These are phyloP conservation scores for Porites australiensis DNA, from an alignment of 64 coral and sea anemone genomes.

Conservation along the genomic window DNA sequence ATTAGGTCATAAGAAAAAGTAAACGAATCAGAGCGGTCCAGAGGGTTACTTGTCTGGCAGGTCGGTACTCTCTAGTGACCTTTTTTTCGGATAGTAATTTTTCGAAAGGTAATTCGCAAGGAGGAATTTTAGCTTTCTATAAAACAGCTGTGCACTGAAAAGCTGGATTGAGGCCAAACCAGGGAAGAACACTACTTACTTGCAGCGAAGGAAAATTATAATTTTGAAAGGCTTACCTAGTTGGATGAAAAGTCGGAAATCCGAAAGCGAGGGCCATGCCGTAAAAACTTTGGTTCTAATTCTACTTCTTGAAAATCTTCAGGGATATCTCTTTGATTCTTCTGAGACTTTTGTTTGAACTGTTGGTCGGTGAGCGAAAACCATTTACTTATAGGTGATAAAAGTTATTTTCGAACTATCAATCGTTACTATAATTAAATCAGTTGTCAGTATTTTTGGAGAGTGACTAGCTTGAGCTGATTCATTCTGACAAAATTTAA, in stretches of 20 bases:
- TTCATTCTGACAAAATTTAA: background rate
- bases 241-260: slow-evolving; percentile 27
- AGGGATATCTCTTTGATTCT: background rate
- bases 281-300: background rate
- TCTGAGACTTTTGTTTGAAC: background rate
- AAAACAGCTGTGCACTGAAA: no score
- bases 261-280: slow-evolving; percentile 12
- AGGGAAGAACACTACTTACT: background rate
- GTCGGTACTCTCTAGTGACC: no score
- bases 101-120: no score
- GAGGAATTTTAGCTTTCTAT: no score
- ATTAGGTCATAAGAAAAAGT: no score
- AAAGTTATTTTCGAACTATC: background rate
- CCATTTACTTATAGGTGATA: background rate
- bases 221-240: background rate
- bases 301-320: background rate
- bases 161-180: no score
- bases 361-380: background rate
- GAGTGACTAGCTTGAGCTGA: background rate
- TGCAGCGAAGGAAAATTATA: background rate
- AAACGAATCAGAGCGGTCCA: no score
- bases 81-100: no score
- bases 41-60: no score
- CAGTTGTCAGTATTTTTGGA: slow-evolving; percentile 2
- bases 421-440: background rate